Evolutionary conservation across 2,113 vertebrate species (phyloP), one percentile per base, ranked within the genome.

Genomic region (Monopterus albus): DNA sequence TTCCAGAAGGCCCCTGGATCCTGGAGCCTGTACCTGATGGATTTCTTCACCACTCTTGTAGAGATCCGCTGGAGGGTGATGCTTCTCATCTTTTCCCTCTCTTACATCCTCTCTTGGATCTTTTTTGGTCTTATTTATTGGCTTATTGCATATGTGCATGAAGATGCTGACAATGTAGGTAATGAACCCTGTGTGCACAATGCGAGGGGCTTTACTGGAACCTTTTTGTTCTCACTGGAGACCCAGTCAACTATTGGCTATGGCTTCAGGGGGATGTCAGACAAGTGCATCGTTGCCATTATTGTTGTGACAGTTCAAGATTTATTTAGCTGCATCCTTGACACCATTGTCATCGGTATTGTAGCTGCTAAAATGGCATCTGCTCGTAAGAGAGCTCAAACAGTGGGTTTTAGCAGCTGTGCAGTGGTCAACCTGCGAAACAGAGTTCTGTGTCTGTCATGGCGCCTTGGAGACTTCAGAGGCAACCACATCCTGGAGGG

Each of bases 181-280:
- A 47, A 73, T 1, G 49, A 82, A 0, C 95, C 94, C 0, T 98
- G 97, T 1, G 88, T 98, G 10, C 92, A 91, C 0, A 95, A 97
- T 0, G 95, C 98, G 6, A 94, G 90, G 0, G 94, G 94, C 52
- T 99, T 99, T 77, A 96, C 96, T 0, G 95, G 89, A 0, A 96
- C 96, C 0, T 99, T 99, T 40, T 62, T 99, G 0, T 99, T 95
- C 84, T 98, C 98, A 0, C 91, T 98, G 15, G 97, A 98, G 84
- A 97, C 96, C 0, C 96, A 98, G 36, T 95, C 95, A 0, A 98
- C 98, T 72, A 99, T 99, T 0, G 98, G 97, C 1, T 98, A 97
- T 0, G 98, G 98, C 1, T 92, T 87, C 71, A 94, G 96, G 39
- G 94, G 92, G 1, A 95, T 96, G 76, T 95, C 95, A 0, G 97